phyloP scores from a whole-genome alignment of 2,113 vertebrate species.

The Formicarius rufipectus region DNA sequence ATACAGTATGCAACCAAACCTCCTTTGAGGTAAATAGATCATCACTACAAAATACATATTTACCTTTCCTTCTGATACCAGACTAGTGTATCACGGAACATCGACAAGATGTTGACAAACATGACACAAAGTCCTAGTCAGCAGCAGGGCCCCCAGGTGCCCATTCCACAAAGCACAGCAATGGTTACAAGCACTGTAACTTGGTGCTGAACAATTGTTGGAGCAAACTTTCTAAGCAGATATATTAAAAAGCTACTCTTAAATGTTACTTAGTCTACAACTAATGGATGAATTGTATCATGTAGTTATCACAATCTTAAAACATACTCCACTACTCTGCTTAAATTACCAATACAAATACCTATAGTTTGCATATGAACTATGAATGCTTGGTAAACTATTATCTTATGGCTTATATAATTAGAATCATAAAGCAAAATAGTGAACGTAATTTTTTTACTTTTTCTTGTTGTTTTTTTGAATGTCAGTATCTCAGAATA shows the following conservation, averaged over 20 bases:
- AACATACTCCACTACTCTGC: not conserved
- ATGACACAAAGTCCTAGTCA: not conserved
- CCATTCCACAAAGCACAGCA: not conserved
- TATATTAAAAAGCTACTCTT: not conserved
- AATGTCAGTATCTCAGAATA: not conserved
- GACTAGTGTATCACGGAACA: not conserved
- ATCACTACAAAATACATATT: not conserved
- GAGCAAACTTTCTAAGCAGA: not conserved
- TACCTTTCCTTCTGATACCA: not conserved
- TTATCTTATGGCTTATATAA: not conserved
- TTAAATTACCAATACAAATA: not conserved
- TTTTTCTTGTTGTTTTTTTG: not conserved
- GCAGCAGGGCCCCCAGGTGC: not conserved
- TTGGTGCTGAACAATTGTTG: not conserved
- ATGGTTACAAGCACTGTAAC: not conserved
- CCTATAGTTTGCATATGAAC: not conserved
- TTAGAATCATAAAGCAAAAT: not conserved
- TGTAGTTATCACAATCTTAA: not conserved
- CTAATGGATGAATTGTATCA: not conserved
- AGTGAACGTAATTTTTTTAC: not conserved
- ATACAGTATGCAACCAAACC: not conserved
- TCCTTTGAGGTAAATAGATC: not conserved
- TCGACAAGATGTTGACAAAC: not conserved
- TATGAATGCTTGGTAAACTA: not conserved
- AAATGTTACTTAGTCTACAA: not conserved